phyloP scores from a whole-genome alignment of 1,140 invertebrate species.

The Philopotamus ludificatus region DNA sequence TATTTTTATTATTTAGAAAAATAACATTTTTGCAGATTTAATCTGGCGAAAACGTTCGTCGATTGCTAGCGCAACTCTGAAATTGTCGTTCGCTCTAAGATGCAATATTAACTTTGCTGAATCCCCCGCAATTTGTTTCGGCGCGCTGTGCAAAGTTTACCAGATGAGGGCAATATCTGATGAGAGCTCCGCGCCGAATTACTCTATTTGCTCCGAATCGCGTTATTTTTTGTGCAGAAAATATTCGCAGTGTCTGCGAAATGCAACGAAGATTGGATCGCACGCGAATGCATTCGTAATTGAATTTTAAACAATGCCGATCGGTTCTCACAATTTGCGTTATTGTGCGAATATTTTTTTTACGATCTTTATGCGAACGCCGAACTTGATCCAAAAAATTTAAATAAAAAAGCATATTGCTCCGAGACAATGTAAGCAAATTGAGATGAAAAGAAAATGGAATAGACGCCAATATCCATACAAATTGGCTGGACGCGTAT shows the following conservation, averaged over 20 bases:
- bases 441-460: slow-evolving; percentile 25
- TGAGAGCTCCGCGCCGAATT: slow-evolving; percentile 12
- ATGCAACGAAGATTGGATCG: not conserved
- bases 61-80: slow-evolving; percentile 15
- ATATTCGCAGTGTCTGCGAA: not conserved
- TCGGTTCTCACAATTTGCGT: too few relatives aligned
- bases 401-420: too few relatives aligned
- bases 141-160: slow-evolving; percentile 2
- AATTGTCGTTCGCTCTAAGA: slow-evolving; percentile 28
- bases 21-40: too few relatives aligned
- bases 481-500: slow-evolving; percentile 38
- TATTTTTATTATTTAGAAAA: too few relatives aligned
- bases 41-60: slow-evolving; percentile 7
- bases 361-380: too few relatives aligned
- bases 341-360: too few relatives aligned
- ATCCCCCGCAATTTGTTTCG: slow-evolving; percentile 5
- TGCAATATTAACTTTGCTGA: slow-evolving; percentile 17
- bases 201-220: slow-evolving; percentile 10
- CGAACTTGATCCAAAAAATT: too few relatives aligned
- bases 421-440: too few relatives aligned
- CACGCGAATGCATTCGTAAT: too few relatives aligned
- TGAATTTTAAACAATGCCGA: too few relatives aligned
- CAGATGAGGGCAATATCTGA: slow-evolving; percentile 15
- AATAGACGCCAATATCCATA: slow-evolving; percentile 36
- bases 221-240: slow-evolving; percentile 14